phyloP scores from a whole-genome alignment of 2,797 vertebrate genomes.

The Phataginus tricuspis region DNA sequence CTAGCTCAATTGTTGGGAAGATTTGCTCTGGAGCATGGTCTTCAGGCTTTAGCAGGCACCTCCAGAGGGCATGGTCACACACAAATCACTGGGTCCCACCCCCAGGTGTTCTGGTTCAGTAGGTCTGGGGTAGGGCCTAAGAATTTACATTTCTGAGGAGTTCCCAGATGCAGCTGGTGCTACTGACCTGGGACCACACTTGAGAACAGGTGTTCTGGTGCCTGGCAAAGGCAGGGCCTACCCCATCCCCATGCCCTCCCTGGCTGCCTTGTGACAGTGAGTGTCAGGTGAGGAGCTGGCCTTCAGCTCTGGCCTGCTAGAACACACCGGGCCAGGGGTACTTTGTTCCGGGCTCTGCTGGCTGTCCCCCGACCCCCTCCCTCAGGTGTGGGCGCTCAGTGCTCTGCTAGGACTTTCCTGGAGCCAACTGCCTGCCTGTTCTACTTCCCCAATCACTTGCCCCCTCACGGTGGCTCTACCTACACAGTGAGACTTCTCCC shows the following conservation, averaged over 20 bases:
- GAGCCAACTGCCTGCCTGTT: background rate
- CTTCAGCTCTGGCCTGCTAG: background rate
- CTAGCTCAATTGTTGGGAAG: background rate
- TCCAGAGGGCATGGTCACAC: background rate
- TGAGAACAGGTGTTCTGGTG: background rate
- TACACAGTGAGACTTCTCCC: background rate
- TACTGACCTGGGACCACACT: background rate
- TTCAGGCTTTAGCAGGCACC: background rate
- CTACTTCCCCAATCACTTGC: background rate
- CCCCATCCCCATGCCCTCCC: rapidly evolving
- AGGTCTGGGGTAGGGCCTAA: background rate
- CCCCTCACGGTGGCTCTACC: background rate
- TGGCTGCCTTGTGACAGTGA: background rate
- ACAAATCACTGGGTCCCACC: rapidly evolving
- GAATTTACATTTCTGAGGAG: background rate
- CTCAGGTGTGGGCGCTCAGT: background rate
- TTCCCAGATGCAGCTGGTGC: background rate
- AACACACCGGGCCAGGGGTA: background rate
- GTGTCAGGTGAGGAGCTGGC: background rate
- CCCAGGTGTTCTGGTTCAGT: background rate
- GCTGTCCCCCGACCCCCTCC: background rate
- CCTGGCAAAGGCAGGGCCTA: background rate
- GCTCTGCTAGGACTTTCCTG: background rate
- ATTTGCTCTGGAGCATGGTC: background rate
- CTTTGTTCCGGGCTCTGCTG: background rate